Evolutionary conservation across 2,888 invertebrate species (phyloP).

Genomic region (Abrostola tripartita): DNA sequence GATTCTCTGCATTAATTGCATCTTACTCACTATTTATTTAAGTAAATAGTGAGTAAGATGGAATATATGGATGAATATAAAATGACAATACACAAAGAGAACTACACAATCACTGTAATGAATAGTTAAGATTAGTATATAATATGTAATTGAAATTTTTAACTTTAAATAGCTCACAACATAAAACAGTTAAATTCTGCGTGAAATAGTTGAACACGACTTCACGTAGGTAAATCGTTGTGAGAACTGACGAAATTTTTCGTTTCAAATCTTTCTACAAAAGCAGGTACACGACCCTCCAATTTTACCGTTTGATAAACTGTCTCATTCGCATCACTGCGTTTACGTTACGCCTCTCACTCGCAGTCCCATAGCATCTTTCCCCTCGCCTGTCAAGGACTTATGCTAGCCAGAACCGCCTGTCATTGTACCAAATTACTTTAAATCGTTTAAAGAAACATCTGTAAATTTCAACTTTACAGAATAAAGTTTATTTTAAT

Average conservation of each 20-base stretch:
- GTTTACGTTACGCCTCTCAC: constrained; percentile 14
- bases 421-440: no score
- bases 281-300: constrained; percentile 15
- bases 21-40: constrained; percentile 40
- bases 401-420: no score
- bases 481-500: no score
- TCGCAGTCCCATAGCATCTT: no score
- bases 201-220: constrained; percentile 4
- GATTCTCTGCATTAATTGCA: no score
- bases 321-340: constrained; percentile 9
- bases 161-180: constrained; percentile 5
- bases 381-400: no score
- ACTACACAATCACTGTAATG: constrained; percentile 22
- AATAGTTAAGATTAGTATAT: constrained; percentile 8
- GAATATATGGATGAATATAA: no score
- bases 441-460: no score
- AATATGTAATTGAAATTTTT: constrained; percentile 4
- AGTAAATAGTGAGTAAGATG: constrained; percentile 24
- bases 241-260: constrained; percentile 21
- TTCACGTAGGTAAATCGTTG: constrained; percentile 13
- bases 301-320: constrained; percentile 3
- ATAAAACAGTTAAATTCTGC: no score
- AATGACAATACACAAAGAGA: constrained; percentile 15
- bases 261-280: constrained; percentile 3
- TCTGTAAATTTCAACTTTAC: no score